Conservation (phyloP, 2,888 invertebrate species). For the Melanophora roralis region DNA sequence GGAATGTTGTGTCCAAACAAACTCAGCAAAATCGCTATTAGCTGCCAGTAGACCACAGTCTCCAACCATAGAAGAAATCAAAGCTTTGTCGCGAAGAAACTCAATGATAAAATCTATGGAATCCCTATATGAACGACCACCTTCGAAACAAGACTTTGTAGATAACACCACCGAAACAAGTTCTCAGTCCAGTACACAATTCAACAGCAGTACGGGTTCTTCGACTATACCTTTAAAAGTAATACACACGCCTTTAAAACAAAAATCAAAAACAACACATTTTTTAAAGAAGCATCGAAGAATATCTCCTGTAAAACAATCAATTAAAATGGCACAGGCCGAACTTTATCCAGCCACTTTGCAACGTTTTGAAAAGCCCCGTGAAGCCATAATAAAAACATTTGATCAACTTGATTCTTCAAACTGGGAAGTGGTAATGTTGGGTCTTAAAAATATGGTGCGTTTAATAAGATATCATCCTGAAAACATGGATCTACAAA, state of each 20-base stretch:
- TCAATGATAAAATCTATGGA: conserved; percentile 70
- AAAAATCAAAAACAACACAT: conserved; percentile 74
- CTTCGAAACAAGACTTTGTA: conserved; percentile 65
- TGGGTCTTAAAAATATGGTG: conserved; percentile 84
- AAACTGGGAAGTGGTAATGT: conserved; percentile 89
- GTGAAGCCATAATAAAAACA: conserved; percentile 81
- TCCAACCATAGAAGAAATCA: conserved; percentile 67
- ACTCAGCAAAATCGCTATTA: conserved; percentile 44
- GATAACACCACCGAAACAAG: conserved; percentile 68
- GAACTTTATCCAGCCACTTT: conserved; percentile 74
- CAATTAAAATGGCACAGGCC: conserved; percentile 70
- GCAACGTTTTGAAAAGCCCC: conserved; percentile 81
- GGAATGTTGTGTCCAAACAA: conserved; percentile 29
- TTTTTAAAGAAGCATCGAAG: conserved; percentile 71
- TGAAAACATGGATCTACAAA: conserved; percentile 81
- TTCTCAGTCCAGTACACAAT: conserved; percentile 68
- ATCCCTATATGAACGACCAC: conserved; percentile 69
- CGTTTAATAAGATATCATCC: conserved; percentile 83
- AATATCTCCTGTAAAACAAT: conserved; percentile 74
- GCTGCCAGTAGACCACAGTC: conserved; percentile 55
- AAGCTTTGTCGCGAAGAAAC: conserved; percentile 65
- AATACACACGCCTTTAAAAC: conserved; percentile 70
- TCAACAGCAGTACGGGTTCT: conserved; percentile 60
- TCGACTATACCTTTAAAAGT: conserved; percentile 63
- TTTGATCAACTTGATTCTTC: conserved; percentile 83